phyloP scores from a whole-genome alignment of 2,113 vertebrate species.

The Neolamprologus ventralis region DNA sequence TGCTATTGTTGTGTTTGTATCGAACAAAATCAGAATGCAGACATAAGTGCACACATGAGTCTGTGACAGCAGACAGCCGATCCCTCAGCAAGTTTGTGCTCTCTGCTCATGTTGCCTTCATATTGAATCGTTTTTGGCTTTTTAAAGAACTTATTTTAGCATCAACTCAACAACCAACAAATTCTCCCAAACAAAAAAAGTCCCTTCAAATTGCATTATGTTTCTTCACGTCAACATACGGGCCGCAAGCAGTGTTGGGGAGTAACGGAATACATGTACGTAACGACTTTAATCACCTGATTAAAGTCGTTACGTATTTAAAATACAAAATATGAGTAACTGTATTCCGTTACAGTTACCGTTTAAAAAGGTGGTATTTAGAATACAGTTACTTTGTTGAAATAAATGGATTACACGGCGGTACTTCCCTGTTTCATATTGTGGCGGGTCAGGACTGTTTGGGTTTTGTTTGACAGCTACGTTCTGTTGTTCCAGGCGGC shows the following conservation, averaged over 20 bases:
- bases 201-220: not conserved
- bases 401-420: no score
- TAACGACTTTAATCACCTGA: no score
- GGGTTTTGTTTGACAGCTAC: no score
- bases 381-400: no score
- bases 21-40: accelerated
- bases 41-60: not conserved
- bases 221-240: not conserved
- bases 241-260: no score
- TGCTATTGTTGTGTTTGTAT: not conserved
- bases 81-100: not conserved
- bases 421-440: no score
- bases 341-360: no score
- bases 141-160: not conserved
- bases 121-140: not conserved
- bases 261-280: no score
- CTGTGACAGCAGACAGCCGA: not conserved
- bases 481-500: no score
- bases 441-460: no score
- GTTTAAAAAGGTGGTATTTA: no score
- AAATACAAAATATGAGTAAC: no score
- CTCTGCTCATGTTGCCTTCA: not conserved
- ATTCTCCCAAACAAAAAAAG: not conserved
- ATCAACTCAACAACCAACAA: accelerated
- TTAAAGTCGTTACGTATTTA: accelerated